Conservation (phyloP, 2,888 invertebrate genomes). For the Calliopum simillimum region DNA sequence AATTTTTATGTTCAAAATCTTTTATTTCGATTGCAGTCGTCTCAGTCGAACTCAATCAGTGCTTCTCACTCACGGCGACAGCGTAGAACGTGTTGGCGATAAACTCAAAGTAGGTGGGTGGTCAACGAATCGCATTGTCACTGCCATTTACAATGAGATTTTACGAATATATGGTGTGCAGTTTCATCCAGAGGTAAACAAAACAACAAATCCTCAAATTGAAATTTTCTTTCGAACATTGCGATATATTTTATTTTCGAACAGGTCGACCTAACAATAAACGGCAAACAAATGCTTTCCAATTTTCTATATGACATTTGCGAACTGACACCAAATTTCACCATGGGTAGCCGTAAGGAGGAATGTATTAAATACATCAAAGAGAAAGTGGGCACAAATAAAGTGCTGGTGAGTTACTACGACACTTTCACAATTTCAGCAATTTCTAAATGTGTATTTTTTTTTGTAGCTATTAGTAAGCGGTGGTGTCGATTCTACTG, state of each 20-base stretch:
- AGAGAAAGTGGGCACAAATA: slow-evolving; percentile 88
- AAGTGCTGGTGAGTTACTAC: slow-evolving; percentile 83
- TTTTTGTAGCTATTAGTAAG: slow-evolving; percentile 78
- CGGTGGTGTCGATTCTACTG: slow-evolving; percentile 99
- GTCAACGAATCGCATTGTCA: slow-evolving; percentile 81
- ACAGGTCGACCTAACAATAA: slow-evolving; percentile 90
- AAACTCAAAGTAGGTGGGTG: slow-evolving; percentile 88
- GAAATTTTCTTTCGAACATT: not conserved
- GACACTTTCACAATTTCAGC: not conserved
- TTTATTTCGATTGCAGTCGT: slow-evolving; percentile 73
- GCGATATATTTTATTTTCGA: slow-evolving; percentile 22
- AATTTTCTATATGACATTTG: slow-evolving; percentile 96
- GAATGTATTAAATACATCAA: slow-evolving; percentile 93
- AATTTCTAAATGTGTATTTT: not conserved
- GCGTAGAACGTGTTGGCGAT: slow-evolving; percentile 91
- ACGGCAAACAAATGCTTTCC: slow-evolving; percentile 90
- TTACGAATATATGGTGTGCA: slow-evolving; percentile 94
- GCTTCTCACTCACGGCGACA: slow-evolving; percentile 96
- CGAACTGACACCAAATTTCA: slow-evolving; percentile 87
- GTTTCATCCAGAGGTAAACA: slow-evolving; percentile 93
- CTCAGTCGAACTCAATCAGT: slow-evolving; percentile 89
- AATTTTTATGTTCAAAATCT: not conserved
- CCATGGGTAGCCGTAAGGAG: slow-evolving; percentile 86
- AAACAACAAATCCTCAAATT: not conserved
- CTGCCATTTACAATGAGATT: slow-evolving; percentile 92